phyloP scores from a whole-genome alignment of 2,888 invertebrate species.

The Latrodectus elegans region DNA sequence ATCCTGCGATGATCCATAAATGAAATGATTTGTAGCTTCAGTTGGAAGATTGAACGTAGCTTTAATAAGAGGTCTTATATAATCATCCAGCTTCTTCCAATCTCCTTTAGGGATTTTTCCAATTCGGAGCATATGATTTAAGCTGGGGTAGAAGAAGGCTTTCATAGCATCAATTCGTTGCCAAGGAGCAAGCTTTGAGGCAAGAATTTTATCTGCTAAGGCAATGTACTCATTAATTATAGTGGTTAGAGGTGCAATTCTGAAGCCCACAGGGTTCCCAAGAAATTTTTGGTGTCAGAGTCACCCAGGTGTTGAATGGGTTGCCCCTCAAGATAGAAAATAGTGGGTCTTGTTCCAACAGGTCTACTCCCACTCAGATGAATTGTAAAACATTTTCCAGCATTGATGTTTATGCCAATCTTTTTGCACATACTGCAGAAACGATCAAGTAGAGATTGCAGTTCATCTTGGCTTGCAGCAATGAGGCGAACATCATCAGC shows the following conservation, averaged over 20 bases:
- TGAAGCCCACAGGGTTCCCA: too few species aligned
- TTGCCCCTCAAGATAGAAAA: neutral
- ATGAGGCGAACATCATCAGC: conserved; percentile 72
- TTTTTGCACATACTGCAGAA: neutral
- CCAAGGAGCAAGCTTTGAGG: too few species aligned
- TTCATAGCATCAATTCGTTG: too few species aligned
- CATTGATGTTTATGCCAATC: neutral
- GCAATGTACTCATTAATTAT: too few species aligned
- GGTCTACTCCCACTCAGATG: neutral
- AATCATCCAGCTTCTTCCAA: neutral
- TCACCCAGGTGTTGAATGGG: too few species aligned
- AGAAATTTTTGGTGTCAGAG: too few species aligned
- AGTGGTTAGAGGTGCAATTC: too few species aligned
- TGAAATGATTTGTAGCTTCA: neutral
- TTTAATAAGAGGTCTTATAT: conserved; percentile 23
- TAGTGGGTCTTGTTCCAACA: neutral
- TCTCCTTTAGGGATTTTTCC: neutral
- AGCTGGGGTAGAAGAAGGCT: too few species aligned
- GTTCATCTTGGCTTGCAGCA: conserved; percentile 17
- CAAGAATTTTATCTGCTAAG: too few species aligned
- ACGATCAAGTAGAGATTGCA: conserved; percentile 36
- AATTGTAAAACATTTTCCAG: neutral
- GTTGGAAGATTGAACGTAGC: neutral
- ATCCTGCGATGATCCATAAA: neutral
- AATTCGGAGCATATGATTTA: neutral